These are phyloP conservation scores for Bradynema listronoti DNA, from an alignment of 1,140 invertebrate genomes.

Conservation along the genomic window DNA sequence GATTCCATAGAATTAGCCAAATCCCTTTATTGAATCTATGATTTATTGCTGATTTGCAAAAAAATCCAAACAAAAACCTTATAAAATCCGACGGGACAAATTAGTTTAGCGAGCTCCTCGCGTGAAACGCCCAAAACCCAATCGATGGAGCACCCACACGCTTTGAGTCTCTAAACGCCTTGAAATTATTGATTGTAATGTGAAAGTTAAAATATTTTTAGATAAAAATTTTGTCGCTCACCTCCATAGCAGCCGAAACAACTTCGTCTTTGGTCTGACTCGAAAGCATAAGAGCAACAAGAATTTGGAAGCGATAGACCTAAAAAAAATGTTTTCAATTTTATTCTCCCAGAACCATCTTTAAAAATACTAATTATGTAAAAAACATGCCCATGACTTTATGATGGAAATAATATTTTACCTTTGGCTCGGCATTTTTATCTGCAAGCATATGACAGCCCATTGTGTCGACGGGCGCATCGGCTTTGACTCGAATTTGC, in stretches of 20 bases:
- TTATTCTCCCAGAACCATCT: no score
- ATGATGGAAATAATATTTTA: no score
- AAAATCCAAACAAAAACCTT: conserved; percentile 17
- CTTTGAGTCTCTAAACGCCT: conserved; percentile 29
- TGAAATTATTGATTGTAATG: not conserved
- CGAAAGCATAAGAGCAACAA: conserved; percentile 34
- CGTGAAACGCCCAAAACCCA: conserved; percentile 18
- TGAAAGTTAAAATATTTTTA: no score
- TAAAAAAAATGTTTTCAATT: no score
- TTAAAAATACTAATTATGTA: no score
- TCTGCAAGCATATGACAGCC: no score
- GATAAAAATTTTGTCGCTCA: conserved; percentile 22
- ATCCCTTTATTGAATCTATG: not conserved
- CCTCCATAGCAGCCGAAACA: conserved; percentile 39
- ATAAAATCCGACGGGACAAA: conserved; percentile 33
- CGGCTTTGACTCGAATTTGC: conserved; percentile 20
- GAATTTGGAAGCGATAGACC: conserved; percentile 37
- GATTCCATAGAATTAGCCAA: not conserved
- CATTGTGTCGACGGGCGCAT: conserved; percentile 18
- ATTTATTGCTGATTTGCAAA: not conserved
- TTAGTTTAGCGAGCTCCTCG: conserved; percentile 19
- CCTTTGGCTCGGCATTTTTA: no score
- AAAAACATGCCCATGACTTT: no score
- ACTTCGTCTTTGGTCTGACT: conserved; percentile 41
- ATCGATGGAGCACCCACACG: conserved; percentile 27